Base-by-base conservation (phyloP, 2,797 vertebrate genomes). In the Mareca penelope region DNA sequence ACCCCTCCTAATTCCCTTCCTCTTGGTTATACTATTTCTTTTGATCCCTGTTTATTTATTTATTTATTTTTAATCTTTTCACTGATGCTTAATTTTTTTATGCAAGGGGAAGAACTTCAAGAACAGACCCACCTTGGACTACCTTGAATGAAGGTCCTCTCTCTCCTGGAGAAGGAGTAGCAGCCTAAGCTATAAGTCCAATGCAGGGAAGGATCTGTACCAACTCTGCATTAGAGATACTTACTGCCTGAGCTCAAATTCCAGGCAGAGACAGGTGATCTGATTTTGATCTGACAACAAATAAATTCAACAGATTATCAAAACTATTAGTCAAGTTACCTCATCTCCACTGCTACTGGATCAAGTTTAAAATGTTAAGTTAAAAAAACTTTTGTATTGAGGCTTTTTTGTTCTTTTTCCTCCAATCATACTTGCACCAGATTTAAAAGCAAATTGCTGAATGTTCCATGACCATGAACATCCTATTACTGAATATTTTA, bases 211-310 rank as follows among this genome's bases (percentile, higher is more conserved):
- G 8, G 15, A 15, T 61, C 31, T 23, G 31, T 33, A 19, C 12
- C 21, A n/a, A 52, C 39, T 37, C 1, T 1, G 0, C 1, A 0
- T 22, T 35, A 60, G 39, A 59, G 1, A 1, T 12, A 13, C 10
- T 16, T 89, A 48, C 46, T 18, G 21, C 31, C 42, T 42, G 31
- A 23, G 29, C 35, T 35, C 31, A 56, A 73, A 77, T 69, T 63
- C 42, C 52, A 69, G 21, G 67, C 40, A 73, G 35, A 78, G 18
- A 28, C 3, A 9, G 18, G 7, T 28, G n/a, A 63, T 18, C 11
- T 7, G 4, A 78, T 22, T 57, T 59, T 33, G 9, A 35, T 52
- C 52, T 52, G 35, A 8, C 35, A 73, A 15, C 48, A 89, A 59
- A 89, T 17, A 44, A 55, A 55, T 35, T 31, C 39, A 82, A 46